Percentiles rank a stretch among this genome's conserved stretches.
phyloP scores from a whole-genome alignment of 2,113 vertebrate species.

The Bos javanicus region DNA sequence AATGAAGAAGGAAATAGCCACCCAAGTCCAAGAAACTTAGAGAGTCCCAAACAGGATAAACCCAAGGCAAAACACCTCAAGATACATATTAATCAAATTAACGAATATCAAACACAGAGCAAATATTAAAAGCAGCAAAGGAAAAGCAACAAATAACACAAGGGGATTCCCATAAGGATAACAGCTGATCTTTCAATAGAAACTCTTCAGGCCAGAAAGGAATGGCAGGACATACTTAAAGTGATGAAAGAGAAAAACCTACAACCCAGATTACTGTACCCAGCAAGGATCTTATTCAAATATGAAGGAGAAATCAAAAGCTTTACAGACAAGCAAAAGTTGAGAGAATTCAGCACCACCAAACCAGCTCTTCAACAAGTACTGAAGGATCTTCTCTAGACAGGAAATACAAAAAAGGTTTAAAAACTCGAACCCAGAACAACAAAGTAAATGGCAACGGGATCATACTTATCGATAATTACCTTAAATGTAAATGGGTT shows the following conservation, averaged over 20 bases:
- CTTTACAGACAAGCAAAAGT: not conserved
- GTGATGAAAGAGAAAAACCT: not conserved
- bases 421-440: not conserved
- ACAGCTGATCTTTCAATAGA: not conserved
- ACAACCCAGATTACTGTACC: not conserved
- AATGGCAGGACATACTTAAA: not conserved
- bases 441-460: not conserved
- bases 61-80: not conserved
- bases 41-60: not conserved
- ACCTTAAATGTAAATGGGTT: not conserved
- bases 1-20: not conserved
- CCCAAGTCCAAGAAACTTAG: not conserved
- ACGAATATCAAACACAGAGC: not conserved
- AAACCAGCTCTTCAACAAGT: not conserved
- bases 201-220: not conserved
- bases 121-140: not conserved
- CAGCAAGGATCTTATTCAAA: not conserved
- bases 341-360: not conserved
- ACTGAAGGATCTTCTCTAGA: not conserved
- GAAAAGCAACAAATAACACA: not conserved
- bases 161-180: not conserved
- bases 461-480: not conserved
- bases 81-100: not conserved
- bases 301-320: not conserved
- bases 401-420: not conserved